Evolutionary conservation across 2,888 invertebrate species (phyloP).

Genomic region (Frankliniella intonsa): DNA sequence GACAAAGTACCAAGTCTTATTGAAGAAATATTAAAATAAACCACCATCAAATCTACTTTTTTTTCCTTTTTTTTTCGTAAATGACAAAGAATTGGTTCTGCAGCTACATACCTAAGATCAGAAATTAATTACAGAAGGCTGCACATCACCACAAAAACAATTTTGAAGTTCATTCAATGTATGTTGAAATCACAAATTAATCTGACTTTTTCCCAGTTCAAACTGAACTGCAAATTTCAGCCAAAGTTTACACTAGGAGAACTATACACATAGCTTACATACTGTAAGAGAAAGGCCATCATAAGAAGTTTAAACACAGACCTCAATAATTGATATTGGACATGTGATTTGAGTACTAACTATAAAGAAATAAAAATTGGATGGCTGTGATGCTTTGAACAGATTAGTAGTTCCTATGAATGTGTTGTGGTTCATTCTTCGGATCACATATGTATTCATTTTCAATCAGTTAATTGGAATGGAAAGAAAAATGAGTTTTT

Average conservation of each 20-base stretch:
- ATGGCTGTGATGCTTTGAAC: not conserved
- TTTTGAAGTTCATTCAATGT: not conserved
- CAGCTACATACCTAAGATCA: not conserved
- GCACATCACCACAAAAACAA: constrained; percentile 9
- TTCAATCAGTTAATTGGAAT: not conserved
- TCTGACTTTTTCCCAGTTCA: not conserved
- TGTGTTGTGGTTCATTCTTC: not conserved
- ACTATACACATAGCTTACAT: not conserved
- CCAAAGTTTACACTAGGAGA: constrained; percentile 7
- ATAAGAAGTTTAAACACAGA: too few relatives aligned
- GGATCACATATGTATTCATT: not conserved
- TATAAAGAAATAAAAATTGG: not conserved
- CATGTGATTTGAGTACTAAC: too few relatives aligned
- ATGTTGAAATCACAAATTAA: not conserved
- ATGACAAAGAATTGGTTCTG: constrained; percentile 13
- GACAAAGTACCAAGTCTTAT: constrained; percentile 16
- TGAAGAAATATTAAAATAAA: constrained; percentile 24
- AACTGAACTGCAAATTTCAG: not conserved
- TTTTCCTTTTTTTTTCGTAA: not conserved
- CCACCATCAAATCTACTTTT: constrained; percentile 4
- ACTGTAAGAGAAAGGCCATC: not conserved
- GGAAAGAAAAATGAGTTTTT: not conserved
- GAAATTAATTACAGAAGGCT: not conserved
- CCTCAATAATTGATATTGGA: too few relatives aligned
- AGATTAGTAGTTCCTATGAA: not conserved